Base-by-base conservation (phyloP, 1,140 invertebrate genomes). In the Drosophila funebris region DNA sequence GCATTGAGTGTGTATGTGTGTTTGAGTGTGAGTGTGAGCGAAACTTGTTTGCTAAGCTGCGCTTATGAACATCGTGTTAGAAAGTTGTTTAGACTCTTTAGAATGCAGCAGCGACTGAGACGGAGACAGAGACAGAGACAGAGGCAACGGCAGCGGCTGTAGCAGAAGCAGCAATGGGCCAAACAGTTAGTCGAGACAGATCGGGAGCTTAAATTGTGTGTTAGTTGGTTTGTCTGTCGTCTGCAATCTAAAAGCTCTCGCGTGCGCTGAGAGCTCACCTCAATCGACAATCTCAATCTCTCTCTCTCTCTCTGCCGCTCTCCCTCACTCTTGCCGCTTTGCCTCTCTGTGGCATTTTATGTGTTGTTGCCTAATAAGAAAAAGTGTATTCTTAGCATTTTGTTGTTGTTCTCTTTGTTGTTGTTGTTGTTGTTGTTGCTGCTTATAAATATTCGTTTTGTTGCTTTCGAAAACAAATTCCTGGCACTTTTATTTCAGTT, bases 301-400 rank as follows among this genome's bases (percentile, higher is more conserved):
- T 18, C 27, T 2, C 24, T 31, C 22, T 29, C 39, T 7, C 14
- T 4, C 27, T 14, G 22, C 9, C 68, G n/a, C 64, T 64, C 39
- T 64, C 62, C 33, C 61, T 66, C 61, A 24, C 31, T 69, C 67
- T 37, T 20, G 6, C 20, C 4, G 0, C 20, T 9, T 43, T 37
- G 11, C 2, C 44, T 14, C 18, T 46, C 29, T 50, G n/a, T n/a
- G n/a, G n/a, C n/a, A n/a, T n/a, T 31, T 50, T 43, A 20, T 64
- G 24, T 46, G 61, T 50, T 44, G 33, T 76, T 76, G 73, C 61
- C 69, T 73, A 73, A 76, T 76, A 67, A 68, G 56, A 76, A 73
- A 56, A 76, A 58, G 48, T 75, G 60, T 75, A 75, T 75, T 72
- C 69, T 72, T 72, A 72, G 69, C 69, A 67, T 43, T 58, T 53